Base-by-base conservation (phyloP, 2,888 invertebrate genomes). In the Quadriops clusia region DNA sequence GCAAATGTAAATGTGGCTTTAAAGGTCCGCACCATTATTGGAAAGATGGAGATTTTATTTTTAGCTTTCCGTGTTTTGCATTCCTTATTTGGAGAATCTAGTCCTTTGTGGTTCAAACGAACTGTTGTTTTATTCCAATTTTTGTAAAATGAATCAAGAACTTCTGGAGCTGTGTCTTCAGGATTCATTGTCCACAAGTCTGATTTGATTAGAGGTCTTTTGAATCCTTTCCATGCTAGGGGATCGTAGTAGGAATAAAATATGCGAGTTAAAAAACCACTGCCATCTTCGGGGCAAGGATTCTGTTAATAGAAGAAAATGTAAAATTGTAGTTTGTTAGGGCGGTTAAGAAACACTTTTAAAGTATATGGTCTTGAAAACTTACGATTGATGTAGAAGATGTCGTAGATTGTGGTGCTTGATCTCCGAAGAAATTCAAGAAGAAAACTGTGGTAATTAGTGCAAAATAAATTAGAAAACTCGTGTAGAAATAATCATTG, bases 121-220 rank as follows among this genome's bases (percentile, higher is more conserved):
- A n/a, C n/a, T n/a, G n/a, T n/a, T n/a, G n/a, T n/a, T n/a, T n/a
- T n/a, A n/a, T 77, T 68, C 91, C 91, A 93, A 52, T 79, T 69
- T 56, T 79, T 78, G 39, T 89, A 82, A 56, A 91, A 93, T 32
- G 65, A 63, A 3, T 86, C 85, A 41, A 87, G 80, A 4, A 90
- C 76, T 60, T 78, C 77, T 31, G 65, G 67, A 5, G 86, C 81
- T 30, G 76, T 75, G 55, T 93, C 89, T 43, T 77, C 75, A 3
- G 79, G 75, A 49, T 90, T 87, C 56, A 97, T 70, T 23, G 82
- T 76, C 93, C 94, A 97, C 8, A 97, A 63, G 59, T 97, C 91
- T 24, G 70, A 65, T 37, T 75, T 72, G 40, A 78, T 83, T 38
- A 97, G 61, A 8, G 89, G 83, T 44, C 80, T 76, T 34, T 74